A percentile compares a stretch with the other conserved stretches of the same genome.
These are phyloP conservation scores for Rhopalosiphum nymphaeae DNA, from an alignment of 2,888 invertebrate species.

Conservation along the genomic window DNA sequence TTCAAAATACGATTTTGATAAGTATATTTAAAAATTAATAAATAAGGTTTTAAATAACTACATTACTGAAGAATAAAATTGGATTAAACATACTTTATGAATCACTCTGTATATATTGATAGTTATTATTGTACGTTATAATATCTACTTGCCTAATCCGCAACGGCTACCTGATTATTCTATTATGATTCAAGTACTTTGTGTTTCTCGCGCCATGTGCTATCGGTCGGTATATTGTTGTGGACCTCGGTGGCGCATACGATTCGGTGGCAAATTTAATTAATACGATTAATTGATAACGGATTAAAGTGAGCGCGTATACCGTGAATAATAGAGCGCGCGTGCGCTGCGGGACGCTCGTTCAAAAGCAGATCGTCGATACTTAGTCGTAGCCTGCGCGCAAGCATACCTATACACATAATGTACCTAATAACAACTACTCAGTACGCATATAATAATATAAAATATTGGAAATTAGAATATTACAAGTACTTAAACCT, in stretches of 20 bases:
- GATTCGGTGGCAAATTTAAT: conserved; percentile 62
- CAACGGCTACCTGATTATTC: neutral
- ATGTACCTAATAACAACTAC: neutral
- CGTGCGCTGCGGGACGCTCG: conserved; percentile 19
- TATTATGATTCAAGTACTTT: neutral
- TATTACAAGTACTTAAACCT: too few relatives aligned
- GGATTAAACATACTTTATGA: too few relatives aligned
- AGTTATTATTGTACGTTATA: neutral
- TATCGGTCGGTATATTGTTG: neutral
- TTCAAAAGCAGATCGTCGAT: conserved; percentile 37
- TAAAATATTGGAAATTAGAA: neutral
- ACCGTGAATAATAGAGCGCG: conserved; percentile 49
- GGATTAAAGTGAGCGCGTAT: conserved; percentile 12
- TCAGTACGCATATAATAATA: neutral
- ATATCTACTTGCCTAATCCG: neutral
- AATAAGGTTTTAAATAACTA: too few relatives aligned
- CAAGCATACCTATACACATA: neutral
- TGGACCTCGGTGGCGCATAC: conserved; percentile 13
- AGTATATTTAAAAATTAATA: too few relatives aligned
- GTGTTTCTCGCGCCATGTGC: neutral
- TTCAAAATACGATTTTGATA: too few relatives aligned
- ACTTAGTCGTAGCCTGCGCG: neutral
- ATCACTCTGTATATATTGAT: neutral
- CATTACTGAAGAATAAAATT: too few relatives aligned
- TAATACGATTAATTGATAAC: conserved; percentile 60